Conservation (phyloP, 2,888 invertebrate species). For the Chironomus riparius region DNA sequence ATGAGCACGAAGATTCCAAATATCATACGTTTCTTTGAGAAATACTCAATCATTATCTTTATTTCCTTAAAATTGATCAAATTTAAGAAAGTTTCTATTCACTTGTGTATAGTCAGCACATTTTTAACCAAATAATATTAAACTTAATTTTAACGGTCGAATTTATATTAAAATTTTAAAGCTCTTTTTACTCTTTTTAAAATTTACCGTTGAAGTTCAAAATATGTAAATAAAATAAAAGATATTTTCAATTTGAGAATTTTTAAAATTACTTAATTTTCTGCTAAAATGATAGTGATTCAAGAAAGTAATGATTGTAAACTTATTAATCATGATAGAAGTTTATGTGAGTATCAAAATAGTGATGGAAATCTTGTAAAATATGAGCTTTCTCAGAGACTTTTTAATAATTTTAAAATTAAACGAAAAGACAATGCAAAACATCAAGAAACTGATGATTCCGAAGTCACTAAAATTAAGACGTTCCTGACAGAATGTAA, state of each 20-base stretch:
- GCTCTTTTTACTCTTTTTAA: too few species aligned
- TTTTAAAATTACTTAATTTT: not conserved
- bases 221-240: not conserved
- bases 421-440: not conserved
- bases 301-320: not conserved
- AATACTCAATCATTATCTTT: slow-evolving; percentile 66
- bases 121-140: not conserved
- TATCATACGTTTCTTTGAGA: slow-evolving; percentile 75
- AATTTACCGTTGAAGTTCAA: not conserved
- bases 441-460: not conserved
- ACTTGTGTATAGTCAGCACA: not conserved
- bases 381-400: not conserved
- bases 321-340: not conserved
- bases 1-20: slow-evolving; percentile 66
- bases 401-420: slow-evolving; percentile 1
- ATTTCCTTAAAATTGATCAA: not conserved
- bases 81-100: not conserved
- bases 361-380: not conserved
- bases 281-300: not conserved
- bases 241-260: not conserved
- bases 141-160: not conserved
- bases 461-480: not conserved
- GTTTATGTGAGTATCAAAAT: not conserved
- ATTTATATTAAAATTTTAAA: not conserved
- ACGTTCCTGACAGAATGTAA: not conserved